Percentiles rank a stretch among this genome's conserved stretches.
These are phyloP conservation scores for Lithophane ornitopus DNA, from an alignment of 2,888 invertebrate species.

Conservation along the genomic window DNA sequence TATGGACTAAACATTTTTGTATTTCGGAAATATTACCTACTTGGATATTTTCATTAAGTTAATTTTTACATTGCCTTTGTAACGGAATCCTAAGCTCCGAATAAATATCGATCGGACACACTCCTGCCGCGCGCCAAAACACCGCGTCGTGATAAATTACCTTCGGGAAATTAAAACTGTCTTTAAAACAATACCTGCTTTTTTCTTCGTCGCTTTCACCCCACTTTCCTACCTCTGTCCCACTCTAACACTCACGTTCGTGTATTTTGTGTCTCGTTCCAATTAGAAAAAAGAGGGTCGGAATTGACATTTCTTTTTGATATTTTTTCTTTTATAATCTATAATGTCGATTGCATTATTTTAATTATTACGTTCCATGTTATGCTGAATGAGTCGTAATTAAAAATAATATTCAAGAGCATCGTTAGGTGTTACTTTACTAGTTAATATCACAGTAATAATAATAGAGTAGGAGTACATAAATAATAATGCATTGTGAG, in stretches of 20 bases:
- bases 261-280: conserved; percentile 53
- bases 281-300: conserved; percentile 64
- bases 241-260: conserved; percentile 53
- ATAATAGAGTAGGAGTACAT: conserved; percentile 24
- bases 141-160: conserved; percentile 87
- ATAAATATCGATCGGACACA: conserved; percentile 79
- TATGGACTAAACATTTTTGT: not conserved
- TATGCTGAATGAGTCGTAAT: conserved; percentile 39
- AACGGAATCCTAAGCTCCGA: conserved; percentile 61
- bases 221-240: conserved; percentile 65
- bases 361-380: conserved; percentile 60
- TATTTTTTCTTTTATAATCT: conserved; percentile 59
- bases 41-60: not conserved
- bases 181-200: conserved; percentile 89
- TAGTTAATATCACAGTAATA: conserved; percentile 21
- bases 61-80: not conserved
- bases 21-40: not conserved
- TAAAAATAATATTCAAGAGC: conserved; percentile 37
- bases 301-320: conserved; percentile 61
- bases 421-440: conserved; percentile 38
- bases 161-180: conserved; percentile 91
- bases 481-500: conserved; percentile 29
- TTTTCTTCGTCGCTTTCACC: conserved; percentile 76
- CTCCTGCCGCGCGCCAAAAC: conserved; percentile 76
- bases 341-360: conserved; percentile 54